Percentiles rank a stretch among this genome's conserved stretches.
These are phyloP conservation scores for Galleria mellonella DNA, from an alignment of 1,140 invertebrate genomes.

Conservation along the genomic window DNA sequence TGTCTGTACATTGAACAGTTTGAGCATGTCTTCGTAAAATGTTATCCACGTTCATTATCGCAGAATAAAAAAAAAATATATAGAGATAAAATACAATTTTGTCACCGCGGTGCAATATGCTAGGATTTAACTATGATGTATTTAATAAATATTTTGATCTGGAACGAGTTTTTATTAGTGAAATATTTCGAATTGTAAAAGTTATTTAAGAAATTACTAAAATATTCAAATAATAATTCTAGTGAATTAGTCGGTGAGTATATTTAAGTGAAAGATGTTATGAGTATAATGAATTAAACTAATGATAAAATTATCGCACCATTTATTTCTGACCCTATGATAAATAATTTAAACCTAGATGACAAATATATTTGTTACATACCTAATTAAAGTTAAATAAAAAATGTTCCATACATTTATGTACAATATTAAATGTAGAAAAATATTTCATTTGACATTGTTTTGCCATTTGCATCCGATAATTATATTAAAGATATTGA, in stretches of 20 bases:
- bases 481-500: too few relatives aligned
- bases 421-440: too few relatives aligned
- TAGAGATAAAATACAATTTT: background rate
- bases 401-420: too few relatives aligned
- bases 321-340: slow-evolving; percentile 12
- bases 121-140: slow-evolving; percentile 12
- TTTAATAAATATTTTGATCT: slow-evolving; percentile 33
- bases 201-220: slow-evolving; percentile 60
- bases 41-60: background rate
- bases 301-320: slow-evolving; percentile 23
- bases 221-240: slow-evolving; percentile 68
- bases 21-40: background rate
- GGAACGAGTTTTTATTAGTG: slow-evolving; percentile 42
- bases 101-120: slow-evolving; percentile 9
- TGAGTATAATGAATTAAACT: slow-evolving; percentile 69
- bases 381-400: background rate
- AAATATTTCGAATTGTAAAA: slow-evolving; percentile 58
- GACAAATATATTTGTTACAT: background rate
- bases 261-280: slow-evolving; percentile 65
- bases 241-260: slow-evolving; percentile 66
- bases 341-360: slow-evolving; percentile 7
- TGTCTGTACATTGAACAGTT: background rate
- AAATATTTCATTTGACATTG: too few relatives aligned
- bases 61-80: background rate
- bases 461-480: too few relatives aligned